Percentiles rank a stretch among this genome's conserved stretches.
These are phyloP conservation scores for Paradoxurus hermaphroditus DNA, from an alignment of 2,113 vertebrate genomes.

Conservation along the genomic window DNA sequence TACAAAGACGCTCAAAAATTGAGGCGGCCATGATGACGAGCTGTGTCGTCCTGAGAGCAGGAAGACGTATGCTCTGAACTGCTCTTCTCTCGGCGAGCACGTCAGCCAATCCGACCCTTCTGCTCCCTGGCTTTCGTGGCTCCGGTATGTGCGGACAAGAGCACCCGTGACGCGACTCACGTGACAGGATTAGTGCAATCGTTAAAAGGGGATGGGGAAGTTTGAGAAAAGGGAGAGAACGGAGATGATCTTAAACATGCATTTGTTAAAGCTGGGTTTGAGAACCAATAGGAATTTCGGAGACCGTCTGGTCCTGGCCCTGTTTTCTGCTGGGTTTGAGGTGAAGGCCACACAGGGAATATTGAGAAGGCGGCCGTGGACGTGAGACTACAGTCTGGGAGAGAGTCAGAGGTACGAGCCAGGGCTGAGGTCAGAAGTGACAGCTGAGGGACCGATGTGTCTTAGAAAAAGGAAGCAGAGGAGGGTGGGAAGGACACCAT, in stretches of 20 bases:
- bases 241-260: background rate
- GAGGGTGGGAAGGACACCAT: background rate
- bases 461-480: background rate
- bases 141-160: background rate
- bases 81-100: background rate
- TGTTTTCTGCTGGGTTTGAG: background rate
- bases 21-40: background rate
- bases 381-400: background rate
- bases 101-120: background rate
- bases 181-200: background rate
- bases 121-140: background rate
- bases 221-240: background rate
- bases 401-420: background rate
- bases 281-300: background rate
- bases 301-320: background rate
- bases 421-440: background rate
- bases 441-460: background rate
- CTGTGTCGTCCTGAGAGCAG: background rate
- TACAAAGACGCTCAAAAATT: background rate
- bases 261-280: background rate
- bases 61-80: background rate
- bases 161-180: background rate
- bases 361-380: background rate
- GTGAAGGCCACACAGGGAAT: background rate
- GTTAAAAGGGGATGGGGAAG: background rate